phyloP scores from a whole-genome alignment of 1,140 invertebrate species.

The Ruditapes philippinarum region DNA sequence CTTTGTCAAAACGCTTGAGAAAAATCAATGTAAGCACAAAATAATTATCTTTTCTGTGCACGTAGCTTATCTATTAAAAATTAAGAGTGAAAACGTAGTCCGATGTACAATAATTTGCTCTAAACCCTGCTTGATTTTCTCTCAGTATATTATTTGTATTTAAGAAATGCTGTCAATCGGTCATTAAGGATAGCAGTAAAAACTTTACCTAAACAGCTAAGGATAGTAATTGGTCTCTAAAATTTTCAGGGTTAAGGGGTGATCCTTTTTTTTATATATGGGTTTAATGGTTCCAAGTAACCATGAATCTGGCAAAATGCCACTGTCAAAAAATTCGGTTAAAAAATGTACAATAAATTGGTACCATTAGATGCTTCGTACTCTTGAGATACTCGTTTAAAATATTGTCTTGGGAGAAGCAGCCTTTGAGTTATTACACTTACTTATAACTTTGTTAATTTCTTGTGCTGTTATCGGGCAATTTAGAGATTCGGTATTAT shows the following conservation, averaged over 20 bases:
- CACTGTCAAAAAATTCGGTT: background rate
- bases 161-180: background rate
- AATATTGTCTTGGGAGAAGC: background rate
- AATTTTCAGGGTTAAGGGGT: background rate
- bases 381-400: constrained; percentile 1
- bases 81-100: constrained; percentile 37
- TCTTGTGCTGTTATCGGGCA: constrained; percentile 6
- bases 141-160: background rate
- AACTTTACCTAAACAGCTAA: constrained; percentile 39
- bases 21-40: constrained; percentile 4
- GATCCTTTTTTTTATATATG: constrained; percentile 23
- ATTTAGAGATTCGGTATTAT: constrained; percentile 2
- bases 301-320: constrained; percentile 4
- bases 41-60: background rate
- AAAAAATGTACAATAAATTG: background rate
- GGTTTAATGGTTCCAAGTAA: background rate
- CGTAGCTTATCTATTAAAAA: background rate
- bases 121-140: constrained; percentile 39
- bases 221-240: constrained; percentile 33
- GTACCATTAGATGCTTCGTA: background rate
- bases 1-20: constrained; percentile 14
- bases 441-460: constrained; percentile 11
- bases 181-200: constrained; percentile 31
- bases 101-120: background rate
- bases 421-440: background rate